A percentile compares a stretch with the other conserved stretches of the same genome.
Evolutionary conservation across 2,113 vertebrate species (phyloP).

Genomic region (Odocoileus virginianus): DNA sequence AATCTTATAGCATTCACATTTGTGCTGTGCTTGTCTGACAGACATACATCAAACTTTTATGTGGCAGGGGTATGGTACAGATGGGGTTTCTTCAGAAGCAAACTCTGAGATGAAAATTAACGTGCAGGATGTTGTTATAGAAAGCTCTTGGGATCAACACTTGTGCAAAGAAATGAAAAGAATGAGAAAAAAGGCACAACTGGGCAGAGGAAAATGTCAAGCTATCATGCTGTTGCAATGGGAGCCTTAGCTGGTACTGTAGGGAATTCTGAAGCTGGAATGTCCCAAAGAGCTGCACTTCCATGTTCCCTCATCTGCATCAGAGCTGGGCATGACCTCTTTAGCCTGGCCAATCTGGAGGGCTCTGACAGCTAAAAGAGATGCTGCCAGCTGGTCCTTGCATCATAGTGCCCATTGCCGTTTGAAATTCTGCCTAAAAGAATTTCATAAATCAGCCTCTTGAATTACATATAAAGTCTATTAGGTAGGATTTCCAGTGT

Average conservation of each 20-base stretch:
- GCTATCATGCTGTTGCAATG: not conserved
- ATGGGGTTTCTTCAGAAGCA: not conserved
- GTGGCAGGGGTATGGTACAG: not conserved
- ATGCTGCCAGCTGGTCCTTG: not conserved
- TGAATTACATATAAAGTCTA: not conserved
- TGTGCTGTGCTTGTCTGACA: not conserved
- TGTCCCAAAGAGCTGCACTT: not conserved
- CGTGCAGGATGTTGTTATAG: not conserved
- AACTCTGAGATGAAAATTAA: not conserved
- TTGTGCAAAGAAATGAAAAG: not conserved
- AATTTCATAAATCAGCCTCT: not conserved
- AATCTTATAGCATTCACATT: not conserved
- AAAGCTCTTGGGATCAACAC: not conserved
- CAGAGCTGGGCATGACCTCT: not conserved
- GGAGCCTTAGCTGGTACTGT: not conserved
- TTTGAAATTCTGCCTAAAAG: not conserved
- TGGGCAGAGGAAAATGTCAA: not conserved
- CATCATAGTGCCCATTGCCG: not conserved
- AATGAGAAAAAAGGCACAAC: not conserved
- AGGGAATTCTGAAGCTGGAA: not conserved
- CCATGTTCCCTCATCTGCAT: not conserved
- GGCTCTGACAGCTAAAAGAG: not conserved
- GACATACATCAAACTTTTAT: not conserved
- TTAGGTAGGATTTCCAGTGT: not conserved
- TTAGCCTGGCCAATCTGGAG: not conserved